Evolutionary conservation across 23 tunicate species (phyloP), one percentile per base, ranked within the genome.

Genomic region (Styela clava): DNA sequence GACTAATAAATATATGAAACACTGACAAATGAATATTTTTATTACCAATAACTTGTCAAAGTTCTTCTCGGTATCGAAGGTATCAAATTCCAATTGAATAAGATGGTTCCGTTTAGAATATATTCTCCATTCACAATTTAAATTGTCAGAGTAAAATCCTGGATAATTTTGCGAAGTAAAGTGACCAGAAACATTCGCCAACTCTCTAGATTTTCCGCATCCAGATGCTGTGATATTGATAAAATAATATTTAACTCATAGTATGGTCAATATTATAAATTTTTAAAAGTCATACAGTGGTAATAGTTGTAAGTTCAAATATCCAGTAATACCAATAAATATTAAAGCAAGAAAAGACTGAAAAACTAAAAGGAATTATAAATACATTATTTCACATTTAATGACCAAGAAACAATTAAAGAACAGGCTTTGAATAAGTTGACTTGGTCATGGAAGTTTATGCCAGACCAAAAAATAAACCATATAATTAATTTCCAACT

Each of bases 61-160:
- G 37, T 83, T 83, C 26, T 2, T 73, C 52, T 83, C 86, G 12
- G 86, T 83, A 37, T 83, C 61, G 24, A 83, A 83, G 44, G 20
- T 3, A 2, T 44, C 29, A 52, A 83, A 83, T 44, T 83, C 80
- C 37, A 83, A 12, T 74, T 83, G 86, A n/a, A 83, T 83, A 19
- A 83, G 73, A 12, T 83, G 33, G 34, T 65, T 83, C 29, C 25
- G 30, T 29, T 83, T 73, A 2, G 52, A 81, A 26, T 35, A 24
- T 2, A 83, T 73, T 72, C 68, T 73, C 86, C 86, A 83, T 28
- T 72, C 80, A 73, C 86, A 83, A 2, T 52, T 37, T 20, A 83
- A 31, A 25, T 83, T 44, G 28, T 83, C 86, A 2, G 69, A 52
- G 37, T 83, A 83, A 73, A 16, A 83, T 19, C 18, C 52, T 2